Conservation (phyloP, 2,888 invertebrate species). For the Dioctria rufipes region DNA sequence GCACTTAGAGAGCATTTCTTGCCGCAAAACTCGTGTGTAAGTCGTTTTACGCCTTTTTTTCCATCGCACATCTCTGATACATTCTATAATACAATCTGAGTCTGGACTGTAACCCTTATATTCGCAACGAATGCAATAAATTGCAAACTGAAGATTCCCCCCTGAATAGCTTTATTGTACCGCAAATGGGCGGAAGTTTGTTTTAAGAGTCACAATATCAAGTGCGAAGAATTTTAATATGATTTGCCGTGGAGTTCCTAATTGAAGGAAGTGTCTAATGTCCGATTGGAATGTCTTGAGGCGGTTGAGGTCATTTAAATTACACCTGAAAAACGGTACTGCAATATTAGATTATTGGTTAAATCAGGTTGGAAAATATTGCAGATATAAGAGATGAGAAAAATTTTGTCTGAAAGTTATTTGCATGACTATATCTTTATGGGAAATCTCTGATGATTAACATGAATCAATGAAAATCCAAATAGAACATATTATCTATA, state of each 20-base stretch:
- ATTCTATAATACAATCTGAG: not conserved
- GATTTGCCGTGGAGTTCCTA: conserved; percentile 14
- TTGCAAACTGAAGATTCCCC: conserved; percentile 35
- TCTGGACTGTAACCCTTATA: conserved; percentile 32
- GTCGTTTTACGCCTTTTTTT: conserved; percentile 28
- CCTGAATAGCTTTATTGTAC: conserved; percentile 44
- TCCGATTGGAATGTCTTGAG: conserved; percentile 32
- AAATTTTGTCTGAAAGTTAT: too few relatives aligned
- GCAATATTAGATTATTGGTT: too few relatives aligned
- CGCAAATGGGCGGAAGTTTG: conserved; percentile 57
- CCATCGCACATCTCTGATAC: conserved; percentile 12
- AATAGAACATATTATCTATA: too few relatives aligned
- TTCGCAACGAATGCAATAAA: conserved; percentile 47
- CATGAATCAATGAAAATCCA: too few relatives aligned
- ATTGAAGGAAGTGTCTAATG: conserved; percentile 36
- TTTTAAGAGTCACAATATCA: conserved; percentile 55
- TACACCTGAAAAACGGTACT: conserved; percentile 37
- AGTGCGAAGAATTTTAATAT: conserved; percentile 49
- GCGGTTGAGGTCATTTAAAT: conserved; percentile 43
- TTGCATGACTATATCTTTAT: too few relatives aligned
- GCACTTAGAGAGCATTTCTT: conserved; percentile 2
- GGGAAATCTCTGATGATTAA: too few relatives aligned
- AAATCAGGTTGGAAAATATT: too few relatives aligned
- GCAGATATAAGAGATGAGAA: too few relatives aligned
- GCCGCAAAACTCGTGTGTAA: conserved; percentile 17